A percentile compares a stretch with the other conserved stretches of the same genome.
These are phyloP conservation scores for Nematopogon swammerdamellus DNA, from an alignment of 2,888 invertebrate species.

Conservation along the genomic window DNA sequence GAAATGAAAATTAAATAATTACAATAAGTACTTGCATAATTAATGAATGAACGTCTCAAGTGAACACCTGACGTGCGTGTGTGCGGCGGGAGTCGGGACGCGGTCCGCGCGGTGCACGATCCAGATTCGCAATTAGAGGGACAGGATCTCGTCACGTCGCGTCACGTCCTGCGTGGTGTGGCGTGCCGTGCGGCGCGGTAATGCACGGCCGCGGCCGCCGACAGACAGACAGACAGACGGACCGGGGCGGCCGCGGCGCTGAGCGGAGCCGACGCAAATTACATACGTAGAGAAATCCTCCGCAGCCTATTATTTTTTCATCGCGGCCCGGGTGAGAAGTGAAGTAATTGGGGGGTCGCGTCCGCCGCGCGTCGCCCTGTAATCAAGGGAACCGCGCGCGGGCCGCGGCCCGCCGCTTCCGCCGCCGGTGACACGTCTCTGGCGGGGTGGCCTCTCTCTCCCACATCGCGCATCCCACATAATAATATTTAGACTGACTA, in stretches of 20 bases:
- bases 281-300: not conserved
- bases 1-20: too few species aligned
- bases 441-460: too few species aligned
- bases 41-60: too few species aligned
- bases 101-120: not conserved
- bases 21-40: too few species aligned
- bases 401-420: not conserved
- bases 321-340: conserved; percentile 53
- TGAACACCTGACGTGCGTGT: too few species aligned
- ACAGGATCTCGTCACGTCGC: not conserved
- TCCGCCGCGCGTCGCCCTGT: conserved; percentile 32
- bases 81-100: not conserved
- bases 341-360: conserved; percentile 51
- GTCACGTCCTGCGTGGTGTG: too few species aligned
- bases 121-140: not conserved
- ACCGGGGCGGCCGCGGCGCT: not conserved
- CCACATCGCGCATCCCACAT: not conserved
- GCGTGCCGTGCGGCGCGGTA: not conserved
- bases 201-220: not conserved
- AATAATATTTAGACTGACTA: not conserved
- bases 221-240: not conserved
- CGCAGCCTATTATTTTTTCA: conserved; percentile 46
- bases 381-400: conserved; percentile 25
- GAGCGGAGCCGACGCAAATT: not conserved
- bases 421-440: too few species aligned